phyloP scores from a whole-genome alignment of 2,797 vertebrate species.

The Tangara arthus region DNA sequence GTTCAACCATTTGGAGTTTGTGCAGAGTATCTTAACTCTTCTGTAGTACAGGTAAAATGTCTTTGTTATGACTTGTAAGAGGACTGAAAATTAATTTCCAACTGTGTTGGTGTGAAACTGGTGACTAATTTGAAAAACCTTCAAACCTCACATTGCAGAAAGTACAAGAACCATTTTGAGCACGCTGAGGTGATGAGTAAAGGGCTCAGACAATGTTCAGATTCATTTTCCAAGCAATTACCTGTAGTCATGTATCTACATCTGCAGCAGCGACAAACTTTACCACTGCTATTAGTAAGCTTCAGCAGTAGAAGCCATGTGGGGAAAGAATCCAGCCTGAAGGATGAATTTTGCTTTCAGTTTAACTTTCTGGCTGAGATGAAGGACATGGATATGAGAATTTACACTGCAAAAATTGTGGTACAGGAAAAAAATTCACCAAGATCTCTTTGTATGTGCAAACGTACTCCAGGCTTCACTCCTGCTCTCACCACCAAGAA shows the following conservation, averaged over 20 bases:
- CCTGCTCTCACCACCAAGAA: neutral
- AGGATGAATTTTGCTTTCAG: neutral
- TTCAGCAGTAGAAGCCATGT: neutral
- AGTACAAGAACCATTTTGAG: neutral
- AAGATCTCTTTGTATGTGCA: neutral
- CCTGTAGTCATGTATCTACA: neutral
- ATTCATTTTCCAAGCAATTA: neutral
- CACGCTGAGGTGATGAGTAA: neutral
- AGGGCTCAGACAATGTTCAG: neutral
- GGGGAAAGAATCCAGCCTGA: neutral
- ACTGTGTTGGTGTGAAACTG: neutral
- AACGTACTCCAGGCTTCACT: neutral
- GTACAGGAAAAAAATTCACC: neutral
- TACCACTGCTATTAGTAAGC: neutral
- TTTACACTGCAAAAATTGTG: neutral
- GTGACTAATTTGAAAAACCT: neutral
- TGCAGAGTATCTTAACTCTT: conserved; percentile 95
- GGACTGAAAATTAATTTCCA: neutral
- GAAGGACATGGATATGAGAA: neutral
- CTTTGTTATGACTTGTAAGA: neutral
- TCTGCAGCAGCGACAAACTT: neutral
- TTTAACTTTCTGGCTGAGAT: neutral
- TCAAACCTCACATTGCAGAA: neutral
- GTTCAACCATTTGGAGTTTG: conserved; percentile 96
- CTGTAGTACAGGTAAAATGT: conserved; percentile 90